Percentiles rank a stretch among this genome's conserved stretches.
These are phyloP conservation scores for Hydrochoerus hydrochaeris DNA, from an alignment of 2,113 vertebrate genomes.

Conservation along the genomic window DNA sequence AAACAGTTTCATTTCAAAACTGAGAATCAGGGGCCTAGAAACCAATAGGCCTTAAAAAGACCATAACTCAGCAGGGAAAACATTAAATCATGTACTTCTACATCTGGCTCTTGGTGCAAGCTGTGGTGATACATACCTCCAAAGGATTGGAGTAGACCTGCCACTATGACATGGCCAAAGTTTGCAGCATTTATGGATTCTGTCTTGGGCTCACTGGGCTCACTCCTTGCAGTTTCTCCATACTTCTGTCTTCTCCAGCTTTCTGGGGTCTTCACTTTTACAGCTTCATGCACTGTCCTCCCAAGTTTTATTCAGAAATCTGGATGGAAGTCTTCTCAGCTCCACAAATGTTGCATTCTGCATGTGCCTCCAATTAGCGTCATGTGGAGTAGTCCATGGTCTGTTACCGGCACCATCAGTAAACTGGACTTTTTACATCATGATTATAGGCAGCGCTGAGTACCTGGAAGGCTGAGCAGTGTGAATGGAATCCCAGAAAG, in stretches of 20 bases:
- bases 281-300: not conserved
- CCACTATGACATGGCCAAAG: not conserved
- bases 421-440: not conserved
- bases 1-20: not conserved
- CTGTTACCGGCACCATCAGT: not conserved
- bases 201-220: not conserved
- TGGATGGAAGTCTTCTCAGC: not conserved
- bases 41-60: not conserved
- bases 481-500: not conserved
- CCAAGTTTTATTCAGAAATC: not conserved
- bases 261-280: not conserved
- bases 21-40: not conserved
- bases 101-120: not conserved
- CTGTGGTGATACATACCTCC: not conserved
- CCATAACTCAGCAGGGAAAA: not conserved
- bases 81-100: not conserved
- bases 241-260: not conserved
- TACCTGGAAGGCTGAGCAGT: not conserved
- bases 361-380: not conserved
- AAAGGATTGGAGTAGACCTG: not conserved
- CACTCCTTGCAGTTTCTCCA: not conserved
- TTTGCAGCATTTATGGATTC: not conserved
- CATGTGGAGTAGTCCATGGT: not conserved
- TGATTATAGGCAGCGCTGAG: not conserved
- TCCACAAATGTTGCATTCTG: not conserved